Conservation (phyloP, 2,113 vertebrate species). For the Paedocypris sp. region DNA sequence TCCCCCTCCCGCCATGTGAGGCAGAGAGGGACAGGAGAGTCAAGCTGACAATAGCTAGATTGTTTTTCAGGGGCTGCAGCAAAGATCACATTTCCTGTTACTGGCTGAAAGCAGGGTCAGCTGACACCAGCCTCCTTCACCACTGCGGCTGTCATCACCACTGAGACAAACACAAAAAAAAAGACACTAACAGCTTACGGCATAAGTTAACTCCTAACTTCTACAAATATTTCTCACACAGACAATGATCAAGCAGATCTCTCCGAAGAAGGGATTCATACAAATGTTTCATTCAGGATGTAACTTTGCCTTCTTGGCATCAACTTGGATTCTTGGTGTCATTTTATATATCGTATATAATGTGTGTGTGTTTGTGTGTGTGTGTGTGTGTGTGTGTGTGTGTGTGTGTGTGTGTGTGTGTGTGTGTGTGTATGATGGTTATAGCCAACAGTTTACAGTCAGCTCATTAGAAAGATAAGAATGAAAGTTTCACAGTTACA, state of each 20-base stretch:
- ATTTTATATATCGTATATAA: too few species aligned
- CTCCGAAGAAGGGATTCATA: too few species aligned
- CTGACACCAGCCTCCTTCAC: constrained; percentile 32
- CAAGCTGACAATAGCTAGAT: constrained; percentile 30
- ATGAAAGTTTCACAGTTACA: too few species aligned
- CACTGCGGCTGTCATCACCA: constrained; percentile 6
- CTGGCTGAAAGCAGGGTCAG: constrained; percentile 33
- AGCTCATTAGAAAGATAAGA: too few species aligned
- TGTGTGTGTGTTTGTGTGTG: too few species aligned
- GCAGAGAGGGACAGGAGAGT: constrained; percentile 3
- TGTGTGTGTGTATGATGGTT: too few species aligned
- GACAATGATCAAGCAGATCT: neutral
- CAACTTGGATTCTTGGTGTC: too few species aligned
- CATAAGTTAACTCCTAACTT: constrained; percentile 10
- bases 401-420: too few species aligned
- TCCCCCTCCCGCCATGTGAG: constrained; percentile 7
- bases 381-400: too few species aligned
- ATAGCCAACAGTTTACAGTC: too few species aligned
- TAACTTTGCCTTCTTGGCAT: neutral
- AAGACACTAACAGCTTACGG: neutral
- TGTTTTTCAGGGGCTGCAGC: constrained; percentile 28
- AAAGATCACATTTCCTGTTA: constrained; percentile 41
- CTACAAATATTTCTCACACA: neutral
- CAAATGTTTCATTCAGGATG: neutral
- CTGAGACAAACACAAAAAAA: neutral